A percentile compares a stretch with the other conserved stretches of the same genome.
Evolutionary conservation across 1,140 invertebrate genomes (phyloP).

Genomic region (Medauroidea extradentata): DNA sequence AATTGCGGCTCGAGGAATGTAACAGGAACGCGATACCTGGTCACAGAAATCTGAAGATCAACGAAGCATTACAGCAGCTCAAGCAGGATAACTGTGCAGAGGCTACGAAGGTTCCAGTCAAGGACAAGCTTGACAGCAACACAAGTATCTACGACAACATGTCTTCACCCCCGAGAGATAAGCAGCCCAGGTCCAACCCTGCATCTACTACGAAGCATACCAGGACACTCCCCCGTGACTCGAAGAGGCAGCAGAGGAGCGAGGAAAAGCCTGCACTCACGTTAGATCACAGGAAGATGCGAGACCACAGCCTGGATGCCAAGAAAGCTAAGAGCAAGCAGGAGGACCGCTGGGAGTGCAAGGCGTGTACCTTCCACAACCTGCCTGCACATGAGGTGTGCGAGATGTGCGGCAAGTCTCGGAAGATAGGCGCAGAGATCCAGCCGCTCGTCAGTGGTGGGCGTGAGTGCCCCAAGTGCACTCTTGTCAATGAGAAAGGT

Average conservation of each 20-base stretch:
- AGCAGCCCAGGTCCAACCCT: neutral
- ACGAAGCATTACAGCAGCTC: conserved; percentile 48
- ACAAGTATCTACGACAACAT: conserved; percentile 15
- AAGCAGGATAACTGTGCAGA: conserved; percentile 39
- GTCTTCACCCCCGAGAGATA: conserved; percentile 9
- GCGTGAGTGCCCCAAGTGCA: conserved; percentile 69
- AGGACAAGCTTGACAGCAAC: conserved; percentile 2
- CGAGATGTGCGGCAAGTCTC: conserved; percentile 72
- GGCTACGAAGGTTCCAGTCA: neutral
- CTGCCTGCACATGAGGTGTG: conserved; percentile 53
- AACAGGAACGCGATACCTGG: conserved; percentile 39
- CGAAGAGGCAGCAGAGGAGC: neutral
- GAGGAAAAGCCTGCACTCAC: neutral
- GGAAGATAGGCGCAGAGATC: conserved; percentile 52
- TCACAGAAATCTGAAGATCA: conserved; percentile 50
- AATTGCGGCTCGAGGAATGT: conserved; percentile 39
- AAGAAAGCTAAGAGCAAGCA: neutral
- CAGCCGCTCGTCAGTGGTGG: conserved; percentile 67
- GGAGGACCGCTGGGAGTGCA: conserved; percentile 56
- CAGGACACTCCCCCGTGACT: conserved; percentile 2
- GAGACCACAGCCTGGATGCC: neutral
- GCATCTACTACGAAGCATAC: too few relatives aligned
- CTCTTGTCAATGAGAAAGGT: conserved; percentile 70
- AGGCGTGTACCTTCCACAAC: conserved; percentile 68
- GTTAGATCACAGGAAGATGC: neutral